Evolutionary conservation across 2,113 vertebrate species (phyloP), one percentile per base, ranked within the genome.

Genomic region (Otus sunia): DNA sequence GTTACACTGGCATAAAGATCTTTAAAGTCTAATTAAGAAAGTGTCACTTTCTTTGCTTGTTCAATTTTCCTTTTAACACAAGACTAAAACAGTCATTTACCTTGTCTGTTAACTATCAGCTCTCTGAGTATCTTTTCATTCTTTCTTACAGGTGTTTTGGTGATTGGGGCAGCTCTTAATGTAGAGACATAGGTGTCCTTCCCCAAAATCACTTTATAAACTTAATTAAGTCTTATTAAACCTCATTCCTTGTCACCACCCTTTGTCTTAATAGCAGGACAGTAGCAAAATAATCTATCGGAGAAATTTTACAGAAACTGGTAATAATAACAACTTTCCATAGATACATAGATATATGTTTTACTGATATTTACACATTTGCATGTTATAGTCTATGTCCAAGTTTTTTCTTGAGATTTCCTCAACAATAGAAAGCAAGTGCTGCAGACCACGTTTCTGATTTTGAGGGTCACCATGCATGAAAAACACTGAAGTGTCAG

Each of bases 1-100:
- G 20, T 81, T 88, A 41, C 18, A 55, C 5, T 74, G 47, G 19
- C 56, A 67, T 87, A 89, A 91, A 59, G 34, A 52, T 67, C 41
- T 95, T 96, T 58, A 62, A 89, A 89, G 86, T 63, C 39, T 67
- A 86, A 84, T 67, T 92, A 74, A 78, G 47, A 71, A 84, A 75
- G n/a, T 12, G 1, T 15, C 43, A 32, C 45, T 96, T 81, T 37
- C 45, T 62, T 83, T 15, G 3, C 26, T 64, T 86, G 53, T 56
- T 83, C 66, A 73, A 16, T 64, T 86, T 94, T 80, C 41, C 32
- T 91, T 86, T 80, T 71, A 77, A 86, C 21, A 66, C 13, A 43
- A 45, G 15, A 53, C 22, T 45, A 15, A 67, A 73, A 14, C 39
- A 67, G n/a, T 77, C 8, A 73, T 86, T 90, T 86, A 66, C 21